Base-by-base conservation (phyloP, 1,140 invertebrate species). In the Mya arenaria region DNA sequence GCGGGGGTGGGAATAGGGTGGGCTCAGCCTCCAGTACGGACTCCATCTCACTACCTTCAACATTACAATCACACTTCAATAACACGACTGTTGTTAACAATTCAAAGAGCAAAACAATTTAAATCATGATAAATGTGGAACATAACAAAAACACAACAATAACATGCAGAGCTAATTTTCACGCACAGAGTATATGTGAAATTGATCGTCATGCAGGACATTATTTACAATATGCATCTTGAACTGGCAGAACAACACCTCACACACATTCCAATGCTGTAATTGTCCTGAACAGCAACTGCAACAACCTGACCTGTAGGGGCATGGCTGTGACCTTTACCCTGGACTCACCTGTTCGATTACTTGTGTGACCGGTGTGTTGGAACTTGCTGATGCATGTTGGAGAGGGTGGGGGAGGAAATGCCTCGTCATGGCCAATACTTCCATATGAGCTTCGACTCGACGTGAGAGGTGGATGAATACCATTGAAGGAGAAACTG, bases 331-430 rank as follows among this genome's bases (percentile, higher is more conserved):
- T 36, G 62, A 8, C 62, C 62, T 65, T 65, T 8, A 34, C 1
- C 23, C 3, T 4, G 34, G n/a, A 77, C 73, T 77, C 73, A 78
- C 74, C 74, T 66, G 44, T 23, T 2, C 4, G n/a, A 74, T 37
- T 58, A 39, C 19, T 58, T 10, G n/a, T 28, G 63, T 78, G 74
- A 39, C 19, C 37, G 5, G n/a, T 28, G 63, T 78, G 74, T 41
- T 66, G 1, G n/a, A 78, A 78, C 44, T 78, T 78, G 19, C 41
- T 48, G 41, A 78, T 69, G 65, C 77, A 79, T 69, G 63, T 56
- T 65, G 86, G 88, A 66, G 84, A 86, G 15, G 89, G 88, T 34
- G 89, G 89, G 17, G 89, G 89, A 32, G 89, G 88, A 63, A 86
- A 91, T 37, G 82, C 80, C 36, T 89, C 89, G 63, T 91, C 89